Evolutionary conservation across 2,113 vertebrate genomes (phyloP).

Genomic region (Lycaon pictus): DNA sequence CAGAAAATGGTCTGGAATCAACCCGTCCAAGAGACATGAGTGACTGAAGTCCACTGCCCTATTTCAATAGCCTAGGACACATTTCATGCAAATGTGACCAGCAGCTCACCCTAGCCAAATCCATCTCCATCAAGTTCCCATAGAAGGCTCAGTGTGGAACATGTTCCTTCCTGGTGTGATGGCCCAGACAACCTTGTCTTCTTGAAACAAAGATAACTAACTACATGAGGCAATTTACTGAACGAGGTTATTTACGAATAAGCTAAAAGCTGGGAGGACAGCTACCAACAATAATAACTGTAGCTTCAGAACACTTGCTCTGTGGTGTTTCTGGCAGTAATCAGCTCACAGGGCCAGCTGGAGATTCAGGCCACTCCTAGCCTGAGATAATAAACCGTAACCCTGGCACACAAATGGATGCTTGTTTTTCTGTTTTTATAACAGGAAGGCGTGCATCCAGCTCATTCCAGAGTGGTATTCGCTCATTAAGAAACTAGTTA

Average conservation of each 20-base stretch:
- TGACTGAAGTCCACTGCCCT: neutral
- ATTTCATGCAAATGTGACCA: neutral
- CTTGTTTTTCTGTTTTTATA: slow-evolving; percentile 64
- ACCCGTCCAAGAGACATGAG: neutral
- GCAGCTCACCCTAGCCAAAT: neutral
- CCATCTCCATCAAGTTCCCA: neutral
- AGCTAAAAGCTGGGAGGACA: neutral
- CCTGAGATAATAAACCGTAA: neutral
- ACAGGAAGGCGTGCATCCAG: neutral
- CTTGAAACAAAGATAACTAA: slow-evolving; percentile 13
- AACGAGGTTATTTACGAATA: slow-evolving; percentile 40
- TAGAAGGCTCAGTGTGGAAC: neutral
- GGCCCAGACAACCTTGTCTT: neutral
- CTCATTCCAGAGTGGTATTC: slow-evolving; percentile 19
- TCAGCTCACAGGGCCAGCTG: neutral
- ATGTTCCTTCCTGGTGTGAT: neutral
- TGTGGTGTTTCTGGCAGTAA: slow-evolving; percentile 11
- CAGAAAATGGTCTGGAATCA: slow-evolving; percentile 6
- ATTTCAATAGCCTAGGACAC: neutral
- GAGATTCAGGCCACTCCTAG: neutral
- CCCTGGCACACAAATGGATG: neutral
- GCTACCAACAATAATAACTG: neutral
- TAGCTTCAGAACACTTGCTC: neutral
- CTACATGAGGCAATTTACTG: neutral
- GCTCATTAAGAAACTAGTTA: neutral